Evolutionary conservation across 1,140 invertebrate species (phyloP).

Genomic region (Zaprionus ghesquierei): DNA sequence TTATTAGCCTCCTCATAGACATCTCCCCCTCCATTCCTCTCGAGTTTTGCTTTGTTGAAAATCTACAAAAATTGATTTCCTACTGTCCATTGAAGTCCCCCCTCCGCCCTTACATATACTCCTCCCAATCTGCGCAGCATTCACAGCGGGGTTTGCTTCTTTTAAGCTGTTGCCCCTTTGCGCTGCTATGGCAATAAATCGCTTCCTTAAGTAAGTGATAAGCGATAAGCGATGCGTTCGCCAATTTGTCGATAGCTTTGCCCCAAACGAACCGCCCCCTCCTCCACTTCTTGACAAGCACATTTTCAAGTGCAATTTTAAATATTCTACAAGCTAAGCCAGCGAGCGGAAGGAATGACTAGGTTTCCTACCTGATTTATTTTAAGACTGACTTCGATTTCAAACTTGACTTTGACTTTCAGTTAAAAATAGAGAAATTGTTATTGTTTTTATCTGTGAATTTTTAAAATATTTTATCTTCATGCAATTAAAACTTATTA

Average conservation of each 20-base stretch:
- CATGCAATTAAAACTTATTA: no score
- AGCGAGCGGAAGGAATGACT: no score
- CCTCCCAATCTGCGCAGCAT: neutral
- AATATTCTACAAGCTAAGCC: neutral
- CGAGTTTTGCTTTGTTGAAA: conserved; percentile 20
- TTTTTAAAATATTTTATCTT: no score
- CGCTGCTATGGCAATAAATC: conserved; percentile 17
- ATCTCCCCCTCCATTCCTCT: neutral
- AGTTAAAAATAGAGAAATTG: no score
- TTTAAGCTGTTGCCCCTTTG: neutral
- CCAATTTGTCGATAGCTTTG: neutral
- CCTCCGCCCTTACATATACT: neutral
- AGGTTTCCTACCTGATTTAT: no score
- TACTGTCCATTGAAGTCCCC: conserved; percentile 16
- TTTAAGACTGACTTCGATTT: no score
- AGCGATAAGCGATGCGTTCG: neutral
- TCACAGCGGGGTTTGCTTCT: neutral
- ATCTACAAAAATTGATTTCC: conserved; percentile 37
- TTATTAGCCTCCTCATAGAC: neutral
- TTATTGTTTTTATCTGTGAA: no score
- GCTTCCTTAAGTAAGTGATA: neutral
- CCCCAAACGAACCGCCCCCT: neutral
- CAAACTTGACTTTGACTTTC: no score
- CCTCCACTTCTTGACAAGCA: neutral
- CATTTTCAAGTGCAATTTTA: neutral